A percentile compares a stretch with the other conserved stretches of the same genome.
These are phyloP conservation scores for Rhamnusium bicolor DNA, from an alignment of 2,888 invertebrate genomes.

Conservation along the genomic window DNA sequence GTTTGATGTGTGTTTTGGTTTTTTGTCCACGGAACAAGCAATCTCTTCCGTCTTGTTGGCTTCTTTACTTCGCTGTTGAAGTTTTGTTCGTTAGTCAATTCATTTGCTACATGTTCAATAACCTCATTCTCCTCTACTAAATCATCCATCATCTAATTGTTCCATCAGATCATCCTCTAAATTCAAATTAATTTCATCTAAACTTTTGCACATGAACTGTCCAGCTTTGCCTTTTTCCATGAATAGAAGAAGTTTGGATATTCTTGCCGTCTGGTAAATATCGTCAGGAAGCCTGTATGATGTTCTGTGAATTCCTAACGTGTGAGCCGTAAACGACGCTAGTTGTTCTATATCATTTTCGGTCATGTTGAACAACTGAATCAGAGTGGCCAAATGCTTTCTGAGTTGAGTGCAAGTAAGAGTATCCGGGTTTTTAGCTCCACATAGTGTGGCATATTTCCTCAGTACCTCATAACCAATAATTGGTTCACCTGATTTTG, in stretches of 20 bases:
- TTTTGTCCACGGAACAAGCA: background rate
- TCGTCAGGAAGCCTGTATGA: background rate
- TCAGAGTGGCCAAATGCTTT: constrained; percentile 41
- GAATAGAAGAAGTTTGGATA: too few relatives aligned
- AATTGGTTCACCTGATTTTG: constrained; percentile 32
- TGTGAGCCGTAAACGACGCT: background rate
- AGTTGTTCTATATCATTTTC: background rate
- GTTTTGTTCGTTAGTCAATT: too few relatives aligned
- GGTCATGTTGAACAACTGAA: too few relatives aligned
- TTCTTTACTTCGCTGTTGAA: too few relatives aligned
- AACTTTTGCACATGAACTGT: too few relatives aligned
- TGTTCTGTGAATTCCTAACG: background rate
- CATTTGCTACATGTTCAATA: too few relatives aligned
- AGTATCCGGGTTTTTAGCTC: constrained; percentile 47
- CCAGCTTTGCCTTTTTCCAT: background rate
- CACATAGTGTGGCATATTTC: constrained; percentile 48
- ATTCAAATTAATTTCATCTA: too few relatives aligned
- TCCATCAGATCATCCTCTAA: background rate
- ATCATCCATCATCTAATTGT: background rate
- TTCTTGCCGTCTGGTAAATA: background rate
- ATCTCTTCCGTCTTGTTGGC: background rate
- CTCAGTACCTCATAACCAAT: constrained; percentile 44
- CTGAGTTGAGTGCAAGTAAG: too few relatives aligned
- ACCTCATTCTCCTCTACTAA: too few relatives aligned
- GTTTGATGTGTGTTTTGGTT: background rate